phyloP scores from a whole-genome alignment of 2,888 invertebrate species.

The Zootermopsis nevadensis region DNA sequence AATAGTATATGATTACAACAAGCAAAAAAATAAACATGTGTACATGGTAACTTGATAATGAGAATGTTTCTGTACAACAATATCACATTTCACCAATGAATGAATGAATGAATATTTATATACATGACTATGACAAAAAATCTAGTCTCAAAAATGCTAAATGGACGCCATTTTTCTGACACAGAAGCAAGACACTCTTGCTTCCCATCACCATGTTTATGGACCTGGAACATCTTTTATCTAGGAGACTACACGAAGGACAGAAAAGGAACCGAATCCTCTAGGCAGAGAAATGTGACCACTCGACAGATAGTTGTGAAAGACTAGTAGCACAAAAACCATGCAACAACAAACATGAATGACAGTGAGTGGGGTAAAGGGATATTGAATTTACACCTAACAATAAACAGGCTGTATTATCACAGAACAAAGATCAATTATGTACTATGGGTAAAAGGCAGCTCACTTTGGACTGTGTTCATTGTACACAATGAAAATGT shows the following conservation, averaged over 20 bases:
- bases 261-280: slow-evolving; percentile 30
- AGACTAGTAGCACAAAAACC: slow-evolving; percentile 49
- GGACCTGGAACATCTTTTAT: slow-evolving; percentile 17
- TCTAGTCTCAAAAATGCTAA: slow-evolving; percentile 41
- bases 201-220: slow-evolving; percentile 43
- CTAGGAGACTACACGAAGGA: slow-evolving; percentile 30
- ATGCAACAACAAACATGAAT: slow-evolving; percentile 43
- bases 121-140: slow-evolving; percentile 46
- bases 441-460: slow-evolving; percentile 50
- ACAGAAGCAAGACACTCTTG: slow-evolving; percentile 36
- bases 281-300: slow-evolving; percentile 33
- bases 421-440: slow-evolving; percentile 50
- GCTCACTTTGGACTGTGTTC: slow-evolving; percentile 43
- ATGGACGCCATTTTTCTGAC: slow-evolving; percentile 42
- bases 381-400: slow-evolving; percentile 37
- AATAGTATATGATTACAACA: slow-evolving; percentile 33
- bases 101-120: slow-evolving; percentile 47
- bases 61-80: slow-evolving; percentile 44
- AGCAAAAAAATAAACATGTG: slow-evolving; percentile 45
- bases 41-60: slow-evolving; percentile 49
- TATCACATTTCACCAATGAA: slow-evolving; percentile 54
- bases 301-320: slow-evolving; percentile 43
- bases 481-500: slow-evolving; percentile 37
- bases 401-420: slow-evolving; percentile 44
- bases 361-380: slow-evolving; percentile 26